Conservation (phyloP, 2,797 vertebrate genomes). For the Huso huso region DNA sequence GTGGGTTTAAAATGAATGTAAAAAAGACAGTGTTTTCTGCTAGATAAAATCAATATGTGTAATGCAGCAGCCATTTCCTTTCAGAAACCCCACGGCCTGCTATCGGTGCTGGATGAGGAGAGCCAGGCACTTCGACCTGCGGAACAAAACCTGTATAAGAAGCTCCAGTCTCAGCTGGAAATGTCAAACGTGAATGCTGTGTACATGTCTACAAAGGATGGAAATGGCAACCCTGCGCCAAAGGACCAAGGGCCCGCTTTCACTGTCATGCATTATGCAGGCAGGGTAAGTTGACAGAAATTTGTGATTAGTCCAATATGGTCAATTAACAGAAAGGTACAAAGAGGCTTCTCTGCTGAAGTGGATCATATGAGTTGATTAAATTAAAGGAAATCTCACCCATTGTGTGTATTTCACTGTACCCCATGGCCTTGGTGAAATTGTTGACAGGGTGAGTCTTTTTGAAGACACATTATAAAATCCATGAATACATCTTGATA, state of each 20-base stretch:
- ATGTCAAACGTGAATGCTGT: constrained; percentile 58
- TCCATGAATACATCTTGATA: neutral
- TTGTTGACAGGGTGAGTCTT: no score
- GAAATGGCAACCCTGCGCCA: constrained; percentile 83
- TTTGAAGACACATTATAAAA: no score
- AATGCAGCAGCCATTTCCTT: constrained; percentile 24
- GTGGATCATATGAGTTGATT: constrained; percentile 2
- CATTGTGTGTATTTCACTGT: constrained; percentile 4
- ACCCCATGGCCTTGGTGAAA: no score
- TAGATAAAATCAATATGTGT: no score
- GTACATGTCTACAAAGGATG: constrained; percentile 77
- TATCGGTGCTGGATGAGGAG: constrained; percentile 85
- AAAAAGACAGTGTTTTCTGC: neutral
- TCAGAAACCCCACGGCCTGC: constrained; percentile 84
- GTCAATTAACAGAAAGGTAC: constrained; percentile 15
- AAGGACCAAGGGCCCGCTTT: constrained; percentile 78
- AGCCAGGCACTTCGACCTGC: constrained; percentile 68
- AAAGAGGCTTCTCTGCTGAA: constrained; percentile 7
- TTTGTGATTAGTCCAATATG: neutral
- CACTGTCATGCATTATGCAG: constrained; percentile 79
- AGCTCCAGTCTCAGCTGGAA: constrained; percentile 73
- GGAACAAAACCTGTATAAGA: constrained; percentile 77
- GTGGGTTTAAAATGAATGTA: neutral
- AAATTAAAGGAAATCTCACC: neutral
- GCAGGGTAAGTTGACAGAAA: constrained; percentile 63